phyloP scores from a whole-genome alignment of 30 jellyfish, hydroid and myxozoan genomes.

The Calvadosia cruxmelitensis region DNA sequence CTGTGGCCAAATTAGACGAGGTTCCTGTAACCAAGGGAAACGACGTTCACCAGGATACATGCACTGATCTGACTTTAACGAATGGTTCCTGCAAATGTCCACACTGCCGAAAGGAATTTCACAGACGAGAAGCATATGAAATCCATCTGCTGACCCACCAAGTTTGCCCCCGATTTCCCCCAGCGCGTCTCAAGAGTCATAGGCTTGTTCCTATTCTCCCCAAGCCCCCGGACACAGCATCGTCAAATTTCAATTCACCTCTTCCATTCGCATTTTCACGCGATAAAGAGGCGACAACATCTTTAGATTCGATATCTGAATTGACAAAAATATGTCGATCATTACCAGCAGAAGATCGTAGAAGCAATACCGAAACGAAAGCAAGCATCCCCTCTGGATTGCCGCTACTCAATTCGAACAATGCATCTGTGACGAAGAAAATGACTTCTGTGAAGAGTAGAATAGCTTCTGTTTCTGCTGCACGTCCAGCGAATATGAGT shows the following conservation, averaged over 20 bases:
- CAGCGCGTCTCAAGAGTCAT: neutral
- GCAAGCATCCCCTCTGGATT: too few species aligned
- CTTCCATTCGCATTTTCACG: neutral
- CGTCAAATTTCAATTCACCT: neutral
- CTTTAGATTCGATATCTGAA: neutral
- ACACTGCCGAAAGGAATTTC: neutral
- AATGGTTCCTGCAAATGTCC: neutral
- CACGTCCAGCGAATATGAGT: too few species aligned
- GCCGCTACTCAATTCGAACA: too few species aligned
- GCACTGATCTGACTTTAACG: too few species aligned
- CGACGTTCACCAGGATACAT: too few species aligned
- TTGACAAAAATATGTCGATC: neutral
- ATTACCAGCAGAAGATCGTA: neutral
- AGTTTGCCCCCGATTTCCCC: neutral
- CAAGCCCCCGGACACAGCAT: neutral
- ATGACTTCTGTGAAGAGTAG: neutral
- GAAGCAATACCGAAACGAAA: too few species aligned
- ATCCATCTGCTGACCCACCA: neutral
- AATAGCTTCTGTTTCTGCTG: neutral
- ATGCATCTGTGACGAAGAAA: too few species aligned
- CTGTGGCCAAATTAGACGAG: neutral
- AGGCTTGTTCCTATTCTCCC: neutral
- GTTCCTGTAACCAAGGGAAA: neutral
- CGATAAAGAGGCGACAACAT: neutral
- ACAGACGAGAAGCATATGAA: neutral